A percentile compares a stretch with the other conserved stretches of the same genome.
Evolutionary conservation across 2,888 invertebrate genomes (phyloP).

Genomic region (Ophion ellenae): DNA sequence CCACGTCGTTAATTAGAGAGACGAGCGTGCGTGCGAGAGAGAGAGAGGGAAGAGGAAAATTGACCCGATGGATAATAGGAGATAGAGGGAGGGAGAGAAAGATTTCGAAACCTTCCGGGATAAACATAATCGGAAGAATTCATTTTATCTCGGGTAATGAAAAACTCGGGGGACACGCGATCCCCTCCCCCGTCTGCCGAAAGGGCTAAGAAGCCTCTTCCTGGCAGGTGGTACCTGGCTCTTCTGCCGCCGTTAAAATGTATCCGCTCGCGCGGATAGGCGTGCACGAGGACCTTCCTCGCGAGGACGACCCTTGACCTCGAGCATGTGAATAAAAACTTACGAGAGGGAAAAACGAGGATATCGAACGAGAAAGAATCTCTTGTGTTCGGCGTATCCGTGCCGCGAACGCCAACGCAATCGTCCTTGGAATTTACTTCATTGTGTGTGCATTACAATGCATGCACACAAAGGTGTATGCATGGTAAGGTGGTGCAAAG

Average conservation of each 20-base stretch:
- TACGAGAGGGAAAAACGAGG: constrained; percentile 24
- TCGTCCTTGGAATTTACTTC: constrained; percentile 61
- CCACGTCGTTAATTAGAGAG: constrained; percentile 77
- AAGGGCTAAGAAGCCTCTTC: constrained; percentile 31
- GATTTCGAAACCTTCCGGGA: constrained; percentile 24
- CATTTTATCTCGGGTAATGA: constrained; percentile 76
- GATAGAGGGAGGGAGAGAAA: constrained; percentile 7
- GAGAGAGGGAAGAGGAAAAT: constrained; percentile 34
- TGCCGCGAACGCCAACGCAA: constrained; percentile 58
- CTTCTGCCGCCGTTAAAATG: constrained; percentile 53
- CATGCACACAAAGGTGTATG: too few species aligned
- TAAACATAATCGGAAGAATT: constrained; percentile 69
- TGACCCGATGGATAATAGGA: constrained; percentile 14
- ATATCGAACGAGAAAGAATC: background rate
- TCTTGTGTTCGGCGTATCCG: constrained; percentile 53
- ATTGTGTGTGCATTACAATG: too few species aligned
- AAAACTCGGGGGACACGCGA: constrained; percentile 76
- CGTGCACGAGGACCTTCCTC: background rate
- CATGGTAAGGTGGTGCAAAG: background rate
- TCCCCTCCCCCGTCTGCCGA: constrained; percentile 18
- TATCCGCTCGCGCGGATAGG: constrained; percentile 11
- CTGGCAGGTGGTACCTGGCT: constrained; percentile 61
- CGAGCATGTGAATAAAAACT: constrained; percentile 32
- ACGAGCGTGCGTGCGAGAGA: constrained; percentile 63
- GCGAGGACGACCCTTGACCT: constrained; percentile 60